phyloP scores from a whole-genome alignment of 2,113 vertebrate genomes.

The Planiliza haematocheilus region DNA sequence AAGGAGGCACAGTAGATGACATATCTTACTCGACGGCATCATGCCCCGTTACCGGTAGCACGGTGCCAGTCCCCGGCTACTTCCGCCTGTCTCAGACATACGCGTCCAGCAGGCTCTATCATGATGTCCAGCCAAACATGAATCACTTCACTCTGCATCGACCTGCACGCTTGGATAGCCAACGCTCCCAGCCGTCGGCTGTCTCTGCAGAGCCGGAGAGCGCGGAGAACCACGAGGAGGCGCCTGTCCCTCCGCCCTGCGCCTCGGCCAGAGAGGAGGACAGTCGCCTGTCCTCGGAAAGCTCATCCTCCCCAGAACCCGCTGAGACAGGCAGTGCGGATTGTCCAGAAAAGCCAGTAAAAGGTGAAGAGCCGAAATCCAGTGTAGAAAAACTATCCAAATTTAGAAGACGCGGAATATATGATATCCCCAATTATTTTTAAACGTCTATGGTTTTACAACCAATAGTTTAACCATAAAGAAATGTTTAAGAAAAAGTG shows the following conservation, averaged over 20 bases:
- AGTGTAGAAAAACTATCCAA: not conserved
- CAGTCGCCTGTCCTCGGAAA: conserved; percentile 90
- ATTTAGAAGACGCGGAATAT: not conserved
- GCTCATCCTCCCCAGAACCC: conserved; percentile 92
- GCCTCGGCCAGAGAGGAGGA: conserved; percentile 88
- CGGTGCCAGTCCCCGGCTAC: conserved; percentile 96
- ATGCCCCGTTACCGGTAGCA: conserved; percentile 83
- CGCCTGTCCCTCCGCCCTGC: conserved; percentile 84
- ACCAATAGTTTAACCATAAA: not conserved
- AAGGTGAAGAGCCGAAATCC: conserved; percentile 86
- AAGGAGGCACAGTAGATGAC: conserved; percentile 87
- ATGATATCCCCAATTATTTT: not conserved
- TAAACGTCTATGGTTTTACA: not conserved
- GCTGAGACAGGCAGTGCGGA: conserved; percentile 87
- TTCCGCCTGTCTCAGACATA: conserved; percentile 98
- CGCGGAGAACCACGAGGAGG: conserved; percentile 87
- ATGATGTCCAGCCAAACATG: conserved; percentile 83
- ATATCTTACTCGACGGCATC: conserved; percentile 87
- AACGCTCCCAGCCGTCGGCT: conserved; percentile 82
- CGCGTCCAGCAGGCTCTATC: conserved; percentile 89
- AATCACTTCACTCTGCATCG: conserved; percentile 87
- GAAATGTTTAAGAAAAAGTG: not conserved
- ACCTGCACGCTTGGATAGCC: conserved; percentile 86
- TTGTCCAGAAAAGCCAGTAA: conserved; percentile 88
- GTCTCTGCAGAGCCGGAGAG: conserved; percentile 82